Evolutionary conservation across 2,797 vertebrate species (phyloP), one percentile per base, ranked within the genome.

Genomic region (Spea hammondii): DNA sequence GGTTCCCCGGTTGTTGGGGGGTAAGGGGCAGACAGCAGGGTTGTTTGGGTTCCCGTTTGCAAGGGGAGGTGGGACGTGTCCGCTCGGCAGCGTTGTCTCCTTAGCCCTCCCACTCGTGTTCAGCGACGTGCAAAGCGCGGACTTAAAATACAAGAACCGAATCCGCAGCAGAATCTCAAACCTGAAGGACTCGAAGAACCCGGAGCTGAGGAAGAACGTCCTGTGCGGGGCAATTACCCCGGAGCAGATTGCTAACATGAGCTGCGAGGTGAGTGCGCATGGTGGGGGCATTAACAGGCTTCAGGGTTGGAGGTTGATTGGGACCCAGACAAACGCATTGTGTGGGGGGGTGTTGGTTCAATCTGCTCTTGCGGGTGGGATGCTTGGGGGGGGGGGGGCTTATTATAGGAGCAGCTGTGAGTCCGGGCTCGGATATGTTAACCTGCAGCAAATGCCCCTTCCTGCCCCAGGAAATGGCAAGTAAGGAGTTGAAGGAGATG

Each of bases 131-230:
- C 95, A 94, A 83, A 93, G 92, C 67, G 97, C 96, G 0, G 97
- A 99, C 80, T 90, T 96, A 84, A 99, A 99, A 70, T 99, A 99
- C 81, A 99, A 98, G 85, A 89, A 91, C 48, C 92, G 96, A 0
- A 91, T 99, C 54, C 91, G 97, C 82, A 99, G 97, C 88, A 94
- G 97, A 14, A 94, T 99, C 88, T 96, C 96, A 17, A 99, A 99
- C 84, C 91, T 99, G 70, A 97, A 96, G 88, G 97, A 99, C 83
- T 95, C 96, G 81, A 98, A 97, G 89, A 99, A 99, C 51, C 97
- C 97, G 0, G 94, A 95, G 46, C 91, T 99, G 83, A 92, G 96
- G 0, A 93, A 94, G 5, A 97, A 94, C 0, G 96, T 98, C 55
- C 89, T 99, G 13, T 93, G 95, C 55, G 96, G 97, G 0, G 91